Evolutionary conservation across 1,140 invertebrate genomes (phyloP).

Genomic region (Ceratina calcarata): DNA sequence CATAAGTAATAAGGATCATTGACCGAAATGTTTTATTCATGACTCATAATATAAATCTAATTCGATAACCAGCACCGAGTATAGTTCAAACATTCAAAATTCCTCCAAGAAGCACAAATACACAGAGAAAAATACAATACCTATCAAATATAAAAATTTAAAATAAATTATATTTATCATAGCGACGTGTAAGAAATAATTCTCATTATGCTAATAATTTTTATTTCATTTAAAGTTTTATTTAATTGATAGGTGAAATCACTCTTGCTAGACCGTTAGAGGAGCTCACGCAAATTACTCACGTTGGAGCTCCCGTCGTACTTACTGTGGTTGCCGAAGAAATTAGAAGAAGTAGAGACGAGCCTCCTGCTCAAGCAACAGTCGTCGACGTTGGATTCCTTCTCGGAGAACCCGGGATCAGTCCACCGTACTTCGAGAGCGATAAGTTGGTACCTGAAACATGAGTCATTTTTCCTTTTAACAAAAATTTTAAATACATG

Average conservation of each 20-base stretch:
- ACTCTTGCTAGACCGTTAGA: conserved; percentile 86
- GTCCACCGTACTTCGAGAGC: conserved; percentile 89
- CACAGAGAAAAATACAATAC: too few species aligned
- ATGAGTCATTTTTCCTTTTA: not conserved
- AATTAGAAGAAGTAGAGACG: conserved; percentile 84
- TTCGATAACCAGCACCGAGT: not conserved
- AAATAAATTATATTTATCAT: too few species aligned
- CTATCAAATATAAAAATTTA: too few species aligned
- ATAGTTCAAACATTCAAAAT: too few species aligned
- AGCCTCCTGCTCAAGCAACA: conserved; percentile 88
- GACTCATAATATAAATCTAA: conserved; percentile 38
- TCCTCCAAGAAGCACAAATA: too few species aligned
- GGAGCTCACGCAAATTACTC: conserved; percentile 88
- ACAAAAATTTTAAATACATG: not conserved
- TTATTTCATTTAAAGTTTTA: conserved; percentile 14
- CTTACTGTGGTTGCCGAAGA: conserved; percentile 92
- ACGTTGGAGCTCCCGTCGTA: conserved; percentile 88
- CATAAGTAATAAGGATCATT: conserved; percentile 41
- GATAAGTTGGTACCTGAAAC: conserved; percentile 83
- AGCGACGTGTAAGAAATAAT: too few species aligned
- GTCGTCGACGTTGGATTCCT: conserved; percentile 90
- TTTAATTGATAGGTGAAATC: conserved; percentile 84
- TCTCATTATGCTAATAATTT: too few species aligned
- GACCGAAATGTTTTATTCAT: conserved; percentile 60
- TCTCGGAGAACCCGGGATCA: conserved; percentile 87